Evolutionary conservation across 2,888 invertebrate genomes (phyloP), one percentile per base, ranked within the genome.

Genomic region (Eilema caniola): DNA sequence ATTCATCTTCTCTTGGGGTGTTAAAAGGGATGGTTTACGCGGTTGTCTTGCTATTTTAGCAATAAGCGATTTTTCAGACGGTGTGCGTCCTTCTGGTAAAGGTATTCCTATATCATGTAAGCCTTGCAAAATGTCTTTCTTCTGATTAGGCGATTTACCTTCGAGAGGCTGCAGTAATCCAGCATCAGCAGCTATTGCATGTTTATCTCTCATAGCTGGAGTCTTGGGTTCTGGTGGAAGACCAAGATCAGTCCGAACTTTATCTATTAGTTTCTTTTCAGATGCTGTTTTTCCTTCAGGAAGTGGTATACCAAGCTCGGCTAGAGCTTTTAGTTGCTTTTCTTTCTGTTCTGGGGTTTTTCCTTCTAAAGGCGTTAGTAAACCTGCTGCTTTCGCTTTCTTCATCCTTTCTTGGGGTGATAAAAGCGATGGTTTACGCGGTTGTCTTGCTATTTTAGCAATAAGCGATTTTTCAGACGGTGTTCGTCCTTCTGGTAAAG

Each of bases 221-320:
- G 72, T 77, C 23, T 69, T 72, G 53, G 71, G 76, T 66, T 71
- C 71, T 10, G 67, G 63, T 0, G 78, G 70, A 2, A 80, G 11
- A 0, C 80, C 79, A 2, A 8, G 7, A 0, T 23, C 66, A 4
- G 16, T 37, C 2, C 67, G 23, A n/a, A 68, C n/a, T 56, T 62
- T 68, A 5, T 20, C 53, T 11, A 25, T 14, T 12, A 67, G 25
- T 10, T 61, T 67, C 20, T 61, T 85, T 73, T 86, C 85, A 0
- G 86, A 86, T 1, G 82, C 23, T 11, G 85, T 85, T 62, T 81
- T 62, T 8, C 62, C 70, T 59, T 70, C 70, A 8, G 70, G 41
- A 24, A 62, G 62, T 16, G 62, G 62, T 23, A 62, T 14, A 25
- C 62, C 41, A 12, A 33, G 62, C 4, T 62, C 62, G 33, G 70